Percentiles rank a stretch among this genome's conserved stretches.
These are phyloP conservation scores for Pachypanchax playfairii DNA, from an alignment of 2,113 vertebrate species.

Conservation along the genomic window DNA sequence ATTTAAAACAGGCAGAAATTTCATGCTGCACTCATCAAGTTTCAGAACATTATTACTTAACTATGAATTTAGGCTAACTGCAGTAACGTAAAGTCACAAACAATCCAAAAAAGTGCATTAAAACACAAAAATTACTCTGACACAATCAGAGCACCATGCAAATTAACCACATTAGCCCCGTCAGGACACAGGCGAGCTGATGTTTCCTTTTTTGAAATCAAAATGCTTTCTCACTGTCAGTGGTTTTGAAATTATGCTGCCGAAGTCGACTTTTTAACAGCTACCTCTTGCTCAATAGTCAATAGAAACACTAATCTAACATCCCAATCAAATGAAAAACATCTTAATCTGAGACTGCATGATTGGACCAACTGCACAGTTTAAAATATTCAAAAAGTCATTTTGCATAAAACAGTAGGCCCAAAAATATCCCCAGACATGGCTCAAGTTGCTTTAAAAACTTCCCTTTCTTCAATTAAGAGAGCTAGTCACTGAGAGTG, in stretches of 20 bases:
- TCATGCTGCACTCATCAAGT: slow-evolving; percentile 63
- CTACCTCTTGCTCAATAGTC: slow-evolving; percentile 24
- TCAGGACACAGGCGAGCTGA: slow-evolving; percentile 62
- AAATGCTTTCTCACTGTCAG: slow-evolving; percentile 35
- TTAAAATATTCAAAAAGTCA: slow-evolving; percentile 27
- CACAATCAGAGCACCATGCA: slow-evolving; percentile 64
- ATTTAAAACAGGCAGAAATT: slow-evolving; percentile 40
- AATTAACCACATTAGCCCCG: slow-evolving; percentile 51
- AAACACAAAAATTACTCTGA: slow-evolving; percentile 58
- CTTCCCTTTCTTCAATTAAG: background rate
- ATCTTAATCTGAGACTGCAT: slow-evolving; percentile 29
- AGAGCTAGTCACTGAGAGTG: slow-evolving; percentile 17
- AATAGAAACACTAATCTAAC: slow-evolving; percentile 16
- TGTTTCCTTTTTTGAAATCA: slow-evolving; percentile 16
- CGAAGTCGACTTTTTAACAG: slow-evolving; percentile 30
- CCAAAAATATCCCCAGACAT: slow-evolving; percentile 18
- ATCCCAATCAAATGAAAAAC: slow-evolving; percentile 18
- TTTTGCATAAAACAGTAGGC: slow-evolving; percentile 31
- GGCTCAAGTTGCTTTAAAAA: slow-evolving; percentile 25
- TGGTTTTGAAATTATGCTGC: slow-evolving; percentile 29
- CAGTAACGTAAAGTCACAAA: slow-evolving; percentile 54
- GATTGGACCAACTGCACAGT: slow-evolving; percentile 17
- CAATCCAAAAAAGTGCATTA: slow-evolving; percentile 68
- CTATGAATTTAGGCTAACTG: slow-evolving; percentile 64
- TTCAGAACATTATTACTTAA: slow-evolving; percentile 46